These are phyloP conservation scores for Danaus chrysippus DNA, from an alignment of 2,888 invertebrate species.

Conservation along the genomic window DNA sequence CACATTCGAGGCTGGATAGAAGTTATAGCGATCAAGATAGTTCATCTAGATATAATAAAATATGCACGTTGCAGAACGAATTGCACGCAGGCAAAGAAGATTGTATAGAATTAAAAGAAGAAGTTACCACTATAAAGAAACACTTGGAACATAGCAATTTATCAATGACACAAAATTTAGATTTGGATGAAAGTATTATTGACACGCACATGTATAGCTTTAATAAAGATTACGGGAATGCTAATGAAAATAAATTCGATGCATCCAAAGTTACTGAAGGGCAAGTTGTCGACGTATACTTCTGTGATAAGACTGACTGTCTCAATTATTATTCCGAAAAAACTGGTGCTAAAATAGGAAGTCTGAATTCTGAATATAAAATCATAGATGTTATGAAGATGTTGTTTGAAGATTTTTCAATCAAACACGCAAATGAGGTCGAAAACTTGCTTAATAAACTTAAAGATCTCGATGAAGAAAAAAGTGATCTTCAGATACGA, in stretches of 20 bases:
- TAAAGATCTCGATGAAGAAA: constrained; percentile 52
- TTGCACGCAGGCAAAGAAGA: constrained; percentile 64
- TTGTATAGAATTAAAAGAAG: constrained; percentile 64
- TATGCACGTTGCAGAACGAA: constrained; percentile 65
- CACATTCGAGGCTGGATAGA: constrained; percentile 51
- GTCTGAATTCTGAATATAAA: constrained; percentile 44
- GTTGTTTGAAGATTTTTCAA: constrained; percentile 51
- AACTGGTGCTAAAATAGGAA: constrained; percentile 46
- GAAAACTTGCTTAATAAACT: constrained; percentile 62
- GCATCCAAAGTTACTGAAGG: constrained; percentile 52
- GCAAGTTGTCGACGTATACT: constrained; percentile 43
- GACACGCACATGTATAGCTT: constrained; percentile 44
- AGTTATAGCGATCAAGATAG: constrained; percentile 64
- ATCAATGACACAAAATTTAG: constrained; percentile 50
- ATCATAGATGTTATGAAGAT: constrained; percentile 64
- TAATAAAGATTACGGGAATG: constrained; percentile 42
- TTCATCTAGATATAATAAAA: constrained; percentile 60
- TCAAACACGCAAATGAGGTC: constrained; percentile 56
- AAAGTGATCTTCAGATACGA: constrained; percentile 43
- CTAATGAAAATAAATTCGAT: constrained; percentile 38
- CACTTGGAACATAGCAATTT: constrained; percentile 60
- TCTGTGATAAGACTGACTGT: constrained; percentile 58
- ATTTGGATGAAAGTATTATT: constrained; percentile 59
- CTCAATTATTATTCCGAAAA: constrained; percentile 55
- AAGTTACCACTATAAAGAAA: constrained; percentile 65